These are phyloP conservation scores for Dusona sp. DNA, from an alignment of 2,888 invertebrate genomes.

Conservation along the genomic window DNA sequence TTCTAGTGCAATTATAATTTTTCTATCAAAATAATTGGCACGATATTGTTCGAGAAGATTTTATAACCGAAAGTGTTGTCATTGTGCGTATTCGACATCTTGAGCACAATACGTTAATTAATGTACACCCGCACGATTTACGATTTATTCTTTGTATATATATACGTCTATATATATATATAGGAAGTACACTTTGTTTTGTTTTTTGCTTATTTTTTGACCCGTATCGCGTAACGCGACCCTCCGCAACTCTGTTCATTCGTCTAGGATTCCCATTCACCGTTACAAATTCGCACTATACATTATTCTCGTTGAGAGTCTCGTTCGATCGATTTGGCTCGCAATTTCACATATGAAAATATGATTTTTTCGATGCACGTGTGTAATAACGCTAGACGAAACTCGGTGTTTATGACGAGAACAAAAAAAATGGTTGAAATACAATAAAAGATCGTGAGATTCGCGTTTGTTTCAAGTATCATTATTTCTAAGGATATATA, in stretches of 20 bases:
- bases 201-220: conserved; percentile 34
- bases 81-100: conserved; percentile 39
- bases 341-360: not conserved
- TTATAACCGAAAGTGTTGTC: not conserved
- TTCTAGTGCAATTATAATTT: not conserved
- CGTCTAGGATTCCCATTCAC: not conserved
- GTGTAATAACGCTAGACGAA: not conserved
- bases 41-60: not conserved
- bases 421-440: not conserved
- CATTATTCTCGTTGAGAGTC: not conserved
- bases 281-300: not conserved
- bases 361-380: not conserved
- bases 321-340: not conserved
- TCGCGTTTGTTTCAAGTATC: not conserved
- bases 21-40: not conserved
- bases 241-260: not conserved
- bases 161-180: not conserved
- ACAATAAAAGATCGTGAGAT: conserved; percentile 12
- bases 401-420: not conserved
- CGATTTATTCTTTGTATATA: conserved; percentile 25
- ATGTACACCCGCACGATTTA: conserved; percentile 31
- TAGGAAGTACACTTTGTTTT: conserved; percentile 42
- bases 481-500: not conserved
- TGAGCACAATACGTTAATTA: conserved; percentile 37
- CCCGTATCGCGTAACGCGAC: not conserved